Percentiles rank a stretch among this genome's conserved stretches.
phyloP scores from a whole-genome alignment of 2,888 invertebrate species.

The Drosophila subquinaria region DNA sequence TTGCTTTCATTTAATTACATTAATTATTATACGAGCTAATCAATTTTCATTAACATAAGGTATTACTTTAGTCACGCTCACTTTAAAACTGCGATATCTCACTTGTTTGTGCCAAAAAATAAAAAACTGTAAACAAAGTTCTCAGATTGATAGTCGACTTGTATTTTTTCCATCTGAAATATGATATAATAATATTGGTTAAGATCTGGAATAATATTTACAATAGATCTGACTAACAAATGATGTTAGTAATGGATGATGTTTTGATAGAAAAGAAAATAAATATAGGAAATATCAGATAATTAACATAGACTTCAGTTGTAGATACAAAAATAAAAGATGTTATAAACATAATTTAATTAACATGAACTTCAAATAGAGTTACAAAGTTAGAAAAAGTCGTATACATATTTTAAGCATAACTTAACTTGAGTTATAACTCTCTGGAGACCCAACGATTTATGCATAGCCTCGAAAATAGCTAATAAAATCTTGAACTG shows the following conservation, averaged over 20 bases:
- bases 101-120: constrained; percentile 47
- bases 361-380: too few relatives aligned
- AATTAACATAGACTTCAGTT: too few relatives aligned
- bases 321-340: too few relatives aligned
- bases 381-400: background rate
- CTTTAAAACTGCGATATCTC: background rate
- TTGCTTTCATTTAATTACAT: too few relatives aligned
- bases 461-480: constrained; percentile 44
- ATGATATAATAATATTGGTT: too few relatives aligned
- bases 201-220: background rate
- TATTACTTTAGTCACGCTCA: constrained; percentile 1
- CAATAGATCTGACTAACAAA: background rate
- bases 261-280: background rate
- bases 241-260: background rate
- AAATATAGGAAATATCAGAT: background rate
- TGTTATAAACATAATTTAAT: too few relatives aligned
- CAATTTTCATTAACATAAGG: background rate
- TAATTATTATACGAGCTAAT: background rate
- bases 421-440: background rate
- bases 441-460: background rate
- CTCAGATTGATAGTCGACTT: constrained; percentile 37
- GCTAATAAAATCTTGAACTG: constrained; percentile 42
- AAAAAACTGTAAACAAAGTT: constrained; percentile 46
- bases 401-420: background rate
- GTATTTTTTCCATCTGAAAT: constrained; percentile 10